A percentile compares a stretch with the other conserved stretches of the same genome.
Evolutionary conservation across 2,113 vertebrate species (phyloP).

Genomic region (Uria lomvia): DNA sequence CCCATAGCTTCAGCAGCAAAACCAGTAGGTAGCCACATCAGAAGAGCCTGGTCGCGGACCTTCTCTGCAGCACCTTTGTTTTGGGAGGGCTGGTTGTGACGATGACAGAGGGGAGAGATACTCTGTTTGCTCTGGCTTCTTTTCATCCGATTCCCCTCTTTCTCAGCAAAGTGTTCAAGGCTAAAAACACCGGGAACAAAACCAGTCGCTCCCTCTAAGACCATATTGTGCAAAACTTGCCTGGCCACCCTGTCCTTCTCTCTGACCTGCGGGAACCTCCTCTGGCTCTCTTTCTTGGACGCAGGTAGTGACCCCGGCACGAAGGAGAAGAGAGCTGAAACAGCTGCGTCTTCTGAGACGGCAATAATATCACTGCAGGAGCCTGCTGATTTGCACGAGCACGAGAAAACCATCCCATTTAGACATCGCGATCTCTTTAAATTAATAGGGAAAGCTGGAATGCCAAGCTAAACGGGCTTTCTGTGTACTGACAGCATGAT

Average conservation of each 20-base stretch:
- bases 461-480: not conserved
- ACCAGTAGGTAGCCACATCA: not conserved
- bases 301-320: not conserved
- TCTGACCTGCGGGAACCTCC: not conserved
- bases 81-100: not conserved
- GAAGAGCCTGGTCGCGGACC: not conserved
- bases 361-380: not conserved
- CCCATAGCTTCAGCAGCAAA: not conserved
- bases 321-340: not conserved
- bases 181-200: not conserved
- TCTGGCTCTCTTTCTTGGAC: not conserved
- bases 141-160: not conserved
- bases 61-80: not conserved
- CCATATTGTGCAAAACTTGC: not conserved
- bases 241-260: not conserved
- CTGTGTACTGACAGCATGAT: fast-evolving
- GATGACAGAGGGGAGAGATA: not conserved
- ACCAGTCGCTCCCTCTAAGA: not conserved
- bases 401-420: not conserved
- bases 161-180: not conserved
- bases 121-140: fast-evolving
- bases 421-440: not conserved
- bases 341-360: fast-evolving
- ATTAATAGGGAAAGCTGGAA: not conserved
- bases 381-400: not conserved